A percentile compares a stretch with the other conserved stretches of the same genome.
These are phyloP conservation scores for Panthera tigris DNA, from an alignment of 2,113 vertebrate genomes.

Conservation along the genomic window DNA sequence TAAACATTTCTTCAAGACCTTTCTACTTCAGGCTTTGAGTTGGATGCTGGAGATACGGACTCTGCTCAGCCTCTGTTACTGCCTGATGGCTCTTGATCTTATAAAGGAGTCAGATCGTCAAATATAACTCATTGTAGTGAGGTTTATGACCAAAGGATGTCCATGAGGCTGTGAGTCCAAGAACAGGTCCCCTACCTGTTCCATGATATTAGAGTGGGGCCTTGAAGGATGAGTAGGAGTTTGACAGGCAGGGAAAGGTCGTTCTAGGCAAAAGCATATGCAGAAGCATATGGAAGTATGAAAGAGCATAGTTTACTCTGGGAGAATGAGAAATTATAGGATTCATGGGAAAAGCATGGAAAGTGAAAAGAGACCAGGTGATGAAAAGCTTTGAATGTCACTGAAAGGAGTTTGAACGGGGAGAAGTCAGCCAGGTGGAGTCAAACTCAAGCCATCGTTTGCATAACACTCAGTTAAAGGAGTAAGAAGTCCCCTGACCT, in stretches of 20 bases:
- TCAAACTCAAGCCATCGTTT: not conserved
- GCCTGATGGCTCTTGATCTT: not conserved
- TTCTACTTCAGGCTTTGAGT: not conserved
- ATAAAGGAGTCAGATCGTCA: not conserved
- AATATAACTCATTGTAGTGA: not conserved
- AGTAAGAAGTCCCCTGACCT: not conserved
- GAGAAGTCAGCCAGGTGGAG: not conserved
- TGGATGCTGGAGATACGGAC: not conserved
- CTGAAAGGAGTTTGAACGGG: not conserved
- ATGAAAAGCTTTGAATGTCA: not conserved
- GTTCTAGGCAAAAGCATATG: not conserved
- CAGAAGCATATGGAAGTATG: not conserved
- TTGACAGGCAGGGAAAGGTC: not conserved
- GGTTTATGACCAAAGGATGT: not conserved
- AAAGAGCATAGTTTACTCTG: not conserved
- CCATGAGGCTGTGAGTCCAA: not conserved
- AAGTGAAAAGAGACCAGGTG: not conserved
- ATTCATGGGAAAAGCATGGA: not conserved
- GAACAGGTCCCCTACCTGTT: not conserved
- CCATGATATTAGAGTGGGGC: not conserved
- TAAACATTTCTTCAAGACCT: not conserved
- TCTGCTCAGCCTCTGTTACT: not conserved
- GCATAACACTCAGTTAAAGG: not conserved
- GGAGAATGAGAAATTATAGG: not conserved
- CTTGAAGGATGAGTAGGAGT: slow-evolving; percentile 13